phyloP scores from a whole-genome alignment of 1,140 invertebrate genomes.

The Nephotettix cincticeps region DNA sequence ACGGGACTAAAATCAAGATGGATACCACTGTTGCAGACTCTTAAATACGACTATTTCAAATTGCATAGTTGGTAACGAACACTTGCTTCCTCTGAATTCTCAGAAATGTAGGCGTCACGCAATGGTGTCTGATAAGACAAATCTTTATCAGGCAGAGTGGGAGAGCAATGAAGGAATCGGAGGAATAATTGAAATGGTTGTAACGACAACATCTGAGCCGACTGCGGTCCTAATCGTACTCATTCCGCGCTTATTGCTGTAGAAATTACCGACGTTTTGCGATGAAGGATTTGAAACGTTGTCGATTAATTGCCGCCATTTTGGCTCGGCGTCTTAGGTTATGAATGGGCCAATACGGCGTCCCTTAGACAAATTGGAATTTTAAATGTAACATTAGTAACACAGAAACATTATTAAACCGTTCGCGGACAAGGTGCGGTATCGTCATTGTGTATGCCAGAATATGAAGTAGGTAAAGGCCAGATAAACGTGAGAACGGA shows the following conservation, averaged over 20 bases:
- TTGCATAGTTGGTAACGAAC: too few relatives aligned
- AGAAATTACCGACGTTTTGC: background rate
- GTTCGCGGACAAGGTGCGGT: too few relatives aligned
- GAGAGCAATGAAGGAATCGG: background rate
- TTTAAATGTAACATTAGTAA: background rate
- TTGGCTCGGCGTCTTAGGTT: background rate
- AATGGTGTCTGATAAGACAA: too few relatives aligned
- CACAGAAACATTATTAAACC: too few relatives aligned
- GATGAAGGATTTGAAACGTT: background rate
- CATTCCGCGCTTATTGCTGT: background rate
- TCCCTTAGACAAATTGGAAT: background rate
- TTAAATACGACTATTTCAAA: too few relatives aligned
- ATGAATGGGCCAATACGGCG: conserved; percentile 1
- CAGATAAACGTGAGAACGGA: too few relatives aligned
- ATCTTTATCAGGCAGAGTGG: background rate
- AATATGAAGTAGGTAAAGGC: too few relatives aligned
- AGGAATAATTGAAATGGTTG: conserved; percentile 1
- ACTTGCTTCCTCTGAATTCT: too few relatives aligned
- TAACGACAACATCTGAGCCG: background rate
- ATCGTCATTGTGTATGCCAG: too few relatives aligned
- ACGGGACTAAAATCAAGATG: too few relatives aligned
- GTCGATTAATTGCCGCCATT: background rate
- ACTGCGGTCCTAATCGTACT: background rate
- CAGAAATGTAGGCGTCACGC: too few relatives aligned
- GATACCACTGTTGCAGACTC: too few relatives aligned